Evolutionary conservation across 2,888 invertebrate genomes (phyloP).

Genomic region (Sacculina carcini): DNA sequence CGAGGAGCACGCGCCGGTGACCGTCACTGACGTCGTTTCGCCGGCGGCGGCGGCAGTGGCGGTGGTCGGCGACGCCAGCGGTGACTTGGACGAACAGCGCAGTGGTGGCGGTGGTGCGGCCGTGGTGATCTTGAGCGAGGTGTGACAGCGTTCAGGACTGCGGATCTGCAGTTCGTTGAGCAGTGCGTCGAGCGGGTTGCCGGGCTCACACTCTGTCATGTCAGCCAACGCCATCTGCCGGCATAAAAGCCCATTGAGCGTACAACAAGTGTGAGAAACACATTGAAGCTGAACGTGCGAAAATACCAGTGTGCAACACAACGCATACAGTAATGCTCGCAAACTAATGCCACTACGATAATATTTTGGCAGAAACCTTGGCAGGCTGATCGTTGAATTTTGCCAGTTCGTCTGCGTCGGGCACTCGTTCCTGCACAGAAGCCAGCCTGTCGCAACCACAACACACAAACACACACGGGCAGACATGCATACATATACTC

Average conservation of each 20-base stretch:
- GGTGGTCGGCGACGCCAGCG: slow-evolving; percentile 51
- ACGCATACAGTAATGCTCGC: too few species aligned
- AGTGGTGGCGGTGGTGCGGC: slow-evolving; percentile 77
- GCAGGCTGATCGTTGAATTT: neutral
- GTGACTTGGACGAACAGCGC: slow-evolving; percentile 65
- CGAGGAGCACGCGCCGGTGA: slow-evolving; percentile 14
- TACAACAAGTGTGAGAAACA: too few species aligned
- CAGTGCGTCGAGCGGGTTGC: slow-evolving; percentile 92
- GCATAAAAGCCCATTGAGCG: too few species aligned
- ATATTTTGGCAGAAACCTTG: neutral
- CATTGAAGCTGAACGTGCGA: too few species aligned
- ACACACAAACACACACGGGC: too few species aligned
- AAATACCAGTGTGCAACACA: too few species aligned
- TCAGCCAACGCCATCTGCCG: too few species aligned
- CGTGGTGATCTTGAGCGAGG: slow-evolving; percentile 16
- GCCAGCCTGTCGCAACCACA: neutral
- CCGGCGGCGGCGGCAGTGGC: slow-evolving; percentile 27
- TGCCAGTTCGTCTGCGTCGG: neutral
- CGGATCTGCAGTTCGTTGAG: slow-evolving; percentile 77
- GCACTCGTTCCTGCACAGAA: slow-evolving; percentile 8
- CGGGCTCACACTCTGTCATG: slow-evolving; percentile 18
- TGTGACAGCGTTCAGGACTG: slow-evolving; percentile 14
- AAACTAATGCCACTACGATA: neutral
- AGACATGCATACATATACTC: too few species aligned
- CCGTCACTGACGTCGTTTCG: slow-evolving; percentile 17